Percentiles rank a stretch among this genome's conserved stretches.
Conservation (phyloP, 2,113 vertebrate genomes). For the Platanista minor region DNA sequence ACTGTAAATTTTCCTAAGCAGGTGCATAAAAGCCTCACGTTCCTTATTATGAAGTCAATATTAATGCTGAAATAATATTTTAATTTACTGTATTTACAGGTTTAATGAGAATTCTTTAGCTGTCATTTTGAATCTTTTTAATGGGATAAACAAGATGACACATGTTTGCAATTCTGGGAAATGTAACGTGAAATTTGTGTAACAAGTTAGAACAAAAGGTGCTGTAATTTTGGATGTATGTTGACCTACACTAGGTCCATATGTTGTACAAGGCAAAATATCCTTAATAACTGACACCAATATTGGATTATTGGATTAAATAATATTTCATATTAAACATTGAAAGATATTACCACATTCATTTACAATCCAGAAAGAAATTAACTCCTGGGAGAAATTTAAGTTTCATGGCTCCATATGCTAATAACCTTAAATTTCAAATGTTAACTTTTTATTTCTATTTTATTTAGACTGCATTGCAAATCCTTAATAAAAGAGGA, state of each 20-base stretch:
- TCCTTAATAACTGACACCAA: neutral
- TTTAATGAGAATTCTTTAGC: neutral
- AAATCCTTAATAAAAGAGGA: neutral
- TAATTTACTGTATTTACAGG: neutral
- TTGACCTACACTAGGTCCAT: neutral
- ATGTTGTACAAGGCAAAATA: neutral
- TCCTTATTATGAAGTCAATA: slow-evolving; percentile 4
- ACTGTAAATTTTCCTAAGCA: neutral
- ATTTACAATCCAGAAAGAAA: neutral
- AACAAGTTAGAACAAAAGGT: neutral
- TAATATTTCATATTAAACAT: neutral
- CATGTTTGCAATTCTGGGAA: neutral
- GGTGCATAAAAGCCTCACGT: neutral
- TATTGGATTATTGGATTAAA: neutral
- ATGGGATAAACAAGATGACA: neutral
- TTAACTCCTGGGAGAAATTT: neutral
- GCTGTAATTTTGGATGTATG: neutral
- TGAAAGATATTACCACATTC: neutral
- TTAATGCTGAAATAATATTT: neutral
- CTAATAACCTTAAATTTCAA: neutral
- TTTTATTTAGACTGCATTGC: neutral
- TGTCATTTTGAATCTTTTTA: neutral
- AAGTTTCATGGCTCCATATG: neutral
- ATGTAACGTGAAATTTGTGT: neutral
- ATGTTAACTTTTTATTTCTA: neutral